Conservation (phyloP, 2,113 vertebrate genomes). For the Danionella cerebrum region DNA sequence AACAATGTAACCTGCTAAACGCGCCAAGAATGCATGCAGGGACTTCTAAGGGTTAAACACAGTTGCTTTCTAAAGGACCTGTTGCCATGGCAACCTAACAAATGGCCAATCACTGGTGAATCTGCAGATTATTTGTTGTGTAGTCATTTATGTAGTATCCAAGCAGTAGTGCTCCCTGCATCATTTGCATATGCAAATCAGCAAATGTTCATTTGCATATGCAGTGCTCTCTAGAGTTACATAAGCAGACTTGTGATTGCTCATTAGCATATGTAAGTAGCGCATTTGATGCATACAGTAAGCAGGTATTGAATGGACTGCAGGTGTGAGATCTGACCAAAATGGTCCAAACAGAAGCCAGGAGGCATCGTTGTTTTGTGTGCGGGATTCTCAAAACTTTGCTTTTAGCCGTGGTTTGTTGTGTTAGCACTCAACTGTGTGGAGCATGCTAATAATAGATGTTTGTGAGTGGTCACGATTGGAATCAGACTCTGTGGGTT, state of each 20-base stretch:
- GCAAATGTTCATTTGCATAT: not conserved
- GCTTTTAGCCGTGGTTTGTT: not conserved
- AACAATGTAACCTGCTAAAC: not conserved
- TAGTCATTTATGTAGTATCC: too few species aligned
- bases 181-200: not conserved
- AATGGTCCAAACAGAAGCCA: too few species aligned
- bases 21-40: not conserved
- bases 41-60: not conserved
- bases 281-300: not conserved
- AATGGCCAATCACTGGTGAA: not conserved
- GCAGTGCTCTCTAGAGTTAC: too few species aligned
- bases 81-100: not conserved
- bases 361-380: too few species aligned
- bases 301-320: too few species aligned
- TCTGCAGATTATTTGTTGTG: not conserved
- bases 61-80: not conserved
- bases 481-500: too few species aligned
- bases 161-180: not conserved
- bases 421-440: not conserved
- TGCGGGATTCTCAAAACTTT: not conserved
- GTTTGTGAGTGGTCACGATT: conserved; percentile 14
- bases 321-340: too few species aligned
- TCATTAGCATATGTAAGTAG: not conserved
- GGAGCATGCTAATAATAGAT: conserved; percentile 21
- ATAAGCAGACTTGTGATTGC: not conserved